Evolutionary conservation across 2,797 vertebrate species (phyloP).

Genomic region (Darevskia nairensis): DNA sequence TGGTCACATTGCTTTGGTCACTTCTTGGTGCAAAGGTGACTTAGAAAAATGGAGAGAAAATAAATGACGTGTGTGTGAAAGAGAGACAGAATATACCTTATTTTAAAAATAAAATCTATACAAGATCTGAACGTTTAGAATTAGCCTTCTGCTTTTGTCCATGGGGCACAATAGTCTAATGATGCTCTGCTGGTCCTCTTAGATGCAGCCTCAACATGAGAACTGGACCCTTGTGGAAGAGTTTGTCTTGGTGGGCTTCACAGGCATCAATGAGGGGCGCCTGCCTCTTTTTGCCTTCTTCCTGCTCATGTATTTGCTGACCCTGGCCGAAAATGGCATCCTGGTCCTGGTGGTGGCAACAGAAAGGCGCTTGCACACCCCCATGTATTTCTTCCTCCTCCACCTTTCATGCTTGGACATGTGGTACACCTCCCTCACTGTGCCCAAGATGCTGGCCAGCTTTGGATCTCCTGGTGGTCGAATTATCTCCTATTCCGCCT

Average conservation of each 20-base stretch:
- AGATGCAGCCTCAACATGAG: constrained; percentile 11
- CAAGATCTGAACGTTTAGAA: not conserved
- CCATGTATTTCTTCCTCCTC: constrained; percentile 67
- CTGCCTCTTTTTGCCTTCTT: constrained; percentile 50
- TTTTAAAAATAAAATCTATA: not conserved
- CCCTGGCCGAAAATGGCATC: constrained; percentile 60
- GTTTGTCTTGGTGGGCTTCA: constrained; percentile 29
- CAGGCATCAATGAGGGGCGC: not conserved
- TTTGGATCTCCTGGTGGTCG: constrained; percentile 22
- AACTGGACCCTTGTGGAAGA: constrained; percentile 14
- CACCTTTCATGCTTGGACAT: constrained; percentile 67
- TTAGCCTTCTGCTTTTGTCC: not conserved
- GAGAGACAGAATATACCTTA: no score
- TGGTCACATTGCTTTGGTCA: not conserved
- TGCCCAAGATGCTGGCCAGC: constrained; percentile 66
- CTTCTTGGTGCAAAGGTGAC: not conserved
- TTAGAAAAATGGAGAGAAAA: not conserved
- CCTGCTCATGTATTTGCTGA: constrained; percentile 57
- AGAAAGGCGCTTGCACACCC: constrained; percentile 29
- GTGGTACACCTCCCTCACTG: constrained; percentile 57
- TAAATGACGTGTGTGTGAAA: not conserved
- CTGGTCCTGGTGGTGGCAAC: constrained; percentile 53
- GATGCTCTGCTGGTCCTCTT: not conserved
- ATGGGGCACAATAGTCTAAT: not conserved
- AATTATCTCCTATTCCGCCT: constrained; percentile 50